Base-by-base conservation (phyloP, 2,888 invertebrate genomes). In the Brassicogethes aeneus region DNA sequence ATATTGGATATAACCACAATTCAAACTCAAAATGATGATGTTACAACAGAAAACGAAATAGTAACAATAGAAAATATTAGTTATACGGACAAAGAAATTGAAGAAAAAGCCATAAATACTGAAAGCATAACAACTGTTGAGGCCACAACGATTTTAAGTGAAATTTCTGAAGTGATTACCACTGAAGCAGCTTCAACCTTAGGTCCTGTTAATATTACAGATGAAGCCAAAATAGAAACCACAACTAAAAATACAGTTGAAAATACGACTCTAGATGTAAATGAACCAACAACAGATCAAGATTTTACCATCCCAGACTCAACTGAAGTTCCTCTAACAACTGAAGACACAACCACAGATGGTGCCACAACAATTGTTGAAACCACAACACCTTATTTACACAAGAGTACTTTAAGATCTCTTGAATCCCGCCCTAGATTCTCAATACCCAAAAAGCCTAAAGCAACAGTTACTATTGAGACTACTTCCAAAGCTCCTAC, bases 341-440 rank as follows among this genome's bases (percentile, higher is more conserved):
- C 16, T 10, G 37, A 37, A 14, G 15, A 10, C 2, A 30, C 37
- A 30, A 37, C 31, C 10, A n/a, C 23, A 3, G 31, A 15, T 15
- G 1, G 12, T 8, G 38, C 15, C 2, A 16, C n/a, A 23, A n/a
- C 15, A 31, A 17, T 40, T 14, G 31, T 46, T n/a, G 36, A 43
- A 41, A 40, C 49, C 8, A 53, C 52, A 14, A 49, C 54, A 15
- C 44, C 43, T 16, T 51, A 47, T 29, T 43, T 16, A 8, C 40
- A 43, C 30, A 45, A 45, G 31, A 55, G 50, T 42, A 53, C 55
- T 16, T 47, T 57, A 30, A 46, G 48, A 38, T 40, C 56, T 10
- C 32, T 54, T 5, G 41, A 52, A 36, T 37, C 44, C 5, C 40
- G 58, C 23, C 56, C 58, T 8, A 55, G 48, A 36, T 48, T 46